Evolutionary conservation across 2,113 vertebrate species (phyloP).

Genomic region (Mastomys coucha): DNA sequence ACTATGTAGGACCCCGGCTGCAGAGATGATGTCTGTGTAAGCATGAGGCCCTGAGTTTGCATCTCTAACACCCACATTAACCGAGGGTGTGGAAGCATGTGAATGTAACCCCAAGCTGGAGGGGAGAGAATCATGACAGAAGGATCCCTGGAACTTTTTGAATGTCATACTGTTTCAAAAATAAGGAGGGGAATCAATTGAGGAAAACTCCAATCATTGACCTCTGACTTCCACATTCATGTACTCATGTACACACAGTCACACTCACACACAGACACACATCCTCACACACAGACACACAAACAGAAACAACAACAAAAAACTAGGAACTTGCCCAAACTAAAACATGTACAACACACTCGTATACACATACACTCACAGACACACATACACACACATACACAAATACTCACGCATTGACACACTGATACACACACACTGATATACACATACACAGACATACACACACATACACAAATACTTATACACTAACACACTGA

Average conservation of each 20-base stretch:
- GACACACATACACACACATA: too few relatives aligned
- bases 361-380: too few relatives aligned
- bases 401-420: too few relatives aligned
- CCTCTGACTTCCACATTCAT: not conserved
- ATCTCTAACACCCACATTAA: not conserved
- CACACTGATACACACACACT: too few relatives aligned
- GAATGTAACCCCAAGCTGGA: not conserved
- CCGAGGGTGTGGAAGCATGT: not conserved
- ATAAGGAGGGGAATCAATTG: not conserved
- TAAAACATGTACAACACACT: not conserved
- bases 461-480: too few relatives aligned
- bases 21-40: too few relatives aligned
- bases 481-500: too few relatives aligned
- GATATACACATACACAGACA: too few relatives aligned
- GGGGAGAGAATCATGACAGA: not conserved
- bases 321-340: not conserved
- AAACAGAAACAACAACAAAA: not conserved
- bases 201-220: not conserved
- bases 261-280: not conserved
- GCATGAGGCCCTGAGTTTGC: not conserved
- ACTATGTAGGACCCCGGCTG: not conserved
- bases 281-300: not conserved
- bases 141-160: not conserved
- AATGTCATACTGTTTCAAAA: not conserved
- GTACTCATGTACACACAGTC: not conserved